These are phyloP conservation scores for Gobio gobio DNA, from an alignment of 2,113 vertebrate genomes.

Conservation along the genomic window DNA sequence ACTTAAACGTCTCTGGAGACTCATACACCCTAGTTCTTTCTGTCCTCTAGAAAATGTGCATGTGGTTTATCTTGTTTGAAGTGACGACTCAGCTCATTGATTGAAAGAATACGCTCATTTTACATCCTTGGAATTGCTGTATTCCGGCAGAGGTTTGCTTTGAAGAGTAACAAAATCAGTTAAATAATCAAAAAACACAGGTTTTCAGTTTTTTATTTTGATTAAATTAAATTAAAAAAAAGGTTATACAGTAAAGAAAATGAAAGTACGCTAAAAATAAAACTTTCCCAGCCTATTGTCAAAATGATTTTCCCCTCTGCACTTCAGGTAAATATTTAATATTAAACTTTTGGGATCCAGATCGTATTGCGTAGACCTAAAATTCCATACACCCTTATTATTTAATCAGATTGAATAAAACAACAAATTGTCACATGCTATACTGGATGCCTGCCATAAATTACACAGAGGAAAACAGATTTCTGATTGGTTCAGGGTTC, in stretches of 20 bases:
- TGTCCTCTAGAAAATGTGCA: slow-evolving; percentile 44
- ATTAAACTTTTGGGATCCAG: slow-evolving; percentile 45
- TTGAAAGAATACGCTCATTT: slow-evolving; percentile 11
- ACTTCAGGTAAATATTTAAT: slow-evolving; percentile 53
- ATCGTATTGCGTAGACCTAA: slow-evolving; percentile 45
- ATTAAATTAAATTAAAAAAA: not conserved
- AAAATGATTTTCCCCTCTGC: slow-evolving; percentile 45
- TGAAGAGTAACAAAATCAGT: slow-evolving; percentile 12
- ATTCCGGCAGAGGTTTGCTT: slow-evolving; percentile 2
- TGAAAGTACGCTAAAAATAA: not conserved
- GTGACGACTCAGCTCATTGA: slow-evolving; percentile 12
- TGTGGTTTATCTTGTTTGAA: slow-evolving; percentile 37
- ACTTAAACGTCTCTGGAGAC: slow-evolving; percentile 44
- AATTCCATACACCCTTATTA: slow-evolving; percentile 41
- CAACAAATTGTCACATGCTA: not conserved
- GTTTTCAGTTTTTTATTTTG: not conserved
- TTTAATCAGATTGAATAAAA: slow-evolving; percentile 15
- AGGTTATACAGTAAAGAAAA: not conserved
- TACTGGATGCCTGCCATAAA: slow-evolving; percentile 1
- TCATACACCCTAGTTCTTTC: slow-evolving; percentile 38
- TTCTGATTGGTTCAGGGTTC: slow-evolving; percentile 38
- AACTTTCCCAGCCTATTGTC: slow-evolving; percentile 36
- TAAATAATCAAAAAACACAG: not conserved
- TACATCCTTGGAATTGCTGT: not conserved
- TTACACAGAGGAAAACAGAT: not conserved